These are phyloP conservation scores for Littorina saxatilis DNA, from an alignment of 1,140 invertebrate species.

Conservation along the genomic window DNA sequence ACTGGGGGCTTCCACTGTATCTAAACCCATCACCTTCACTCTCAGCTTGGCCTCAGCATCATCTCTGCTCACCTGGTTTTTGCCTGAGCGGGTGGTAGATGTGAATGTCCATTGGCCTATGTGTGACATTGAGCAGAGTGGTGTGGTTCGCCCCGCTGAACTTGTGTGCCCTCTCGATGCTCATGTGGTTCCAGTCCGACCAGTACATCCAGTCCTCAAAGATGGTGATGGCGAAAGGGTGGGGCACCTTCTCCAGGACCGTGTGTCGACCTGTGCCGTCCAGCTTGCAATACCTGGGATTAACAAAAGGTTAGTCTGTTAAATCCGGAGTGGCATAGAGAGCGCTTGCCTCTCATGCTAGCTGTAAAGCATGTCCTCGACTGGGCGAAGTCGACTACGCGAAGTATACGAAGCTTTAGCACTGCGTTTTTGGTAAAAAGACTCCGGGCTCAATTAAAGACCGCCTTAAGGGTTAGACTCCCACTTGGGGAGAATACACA, in stretches of 20 bases:
- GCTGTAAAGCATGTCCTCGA: too few species aligned
- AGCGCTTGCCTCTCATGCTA: too few species aligned
- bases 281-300: conserved; percentile 71
- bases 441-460: too few species aligned
- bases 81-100: conserved; percentile 90
- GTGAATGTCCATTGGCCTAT: conserved; percentile 92
- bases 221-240: conserved; percentile 93
- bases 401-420: too few species aligned
- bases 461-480: too few species aligned
- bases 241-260: conserved; percentile 84
- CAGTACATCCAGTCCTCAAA: conserved; percentile 97
- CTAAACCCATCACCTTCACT: too few species aligned
- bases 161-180: conserved; percentile 97
- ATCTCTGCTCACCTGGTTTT: conserved; percentile 54
- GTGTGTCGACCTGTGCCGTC: conserved; percentile 86
- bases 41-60: too few species aligned
- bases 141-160: conserved; percentile 96
- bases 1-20: too few species aligned
- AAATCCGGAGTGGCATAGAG: neutral
- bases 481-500: too few species aligned
- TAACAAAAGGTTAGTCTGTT: neutral
- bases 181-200: conserved; percentile 95
- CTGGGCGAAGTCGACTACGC: too few species aligned
- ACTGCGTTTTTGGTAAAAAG: too few species aligned
- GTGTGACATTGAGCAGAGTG: conserved; percentile 95